phyloP scores from a whole-genome alignment of 2,888 invertebrate species.

The Hyles lineata region DNA sequence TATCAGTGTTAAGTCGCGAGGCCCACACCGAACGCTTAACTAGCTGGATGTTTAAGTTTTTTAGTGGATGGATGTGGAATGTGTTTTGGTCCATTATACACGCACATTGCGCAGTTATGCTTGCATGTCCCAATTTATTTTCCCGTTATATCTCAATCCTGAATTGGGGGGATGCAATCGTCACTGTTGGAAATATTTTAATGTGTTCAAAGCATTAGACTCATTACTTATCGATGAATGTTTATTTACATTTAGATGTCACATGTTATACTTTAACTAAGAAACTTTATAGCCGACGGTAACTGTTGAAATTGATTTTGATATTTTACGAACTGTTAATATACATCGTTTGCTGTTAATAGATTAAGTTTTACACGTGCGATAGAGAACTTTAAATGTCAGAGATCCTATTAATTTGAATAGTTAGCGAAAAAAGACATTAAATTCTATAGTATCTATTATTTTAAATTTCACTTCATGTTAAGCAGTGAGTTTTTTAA shows the following conservation, averaged over 20 bases:
- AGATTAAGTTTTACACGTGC: slow-evolving; percentile 14
- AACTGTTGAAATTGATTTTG: slow-evolving; percentile 21
- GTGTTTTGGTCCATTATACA: background rate
- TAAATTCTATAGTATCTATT: background rate
- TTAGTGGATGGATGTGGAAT: background rate
- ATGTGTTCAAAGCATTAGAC: slow-evolving; percentile 12
- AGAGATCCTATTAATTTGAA: slow-evolving; percentile 1
- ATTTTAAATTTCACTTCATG: background rate
- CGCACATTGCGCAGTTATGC: background rate
- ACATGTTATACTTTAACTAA: slow-evolving; percentile 9
- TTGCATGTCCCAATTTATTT: background rate
- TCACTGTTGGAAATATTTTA: slow-evolving; percentile 1
- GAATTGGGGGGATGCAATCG: background rate
- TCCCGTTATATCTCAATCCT: background rate
- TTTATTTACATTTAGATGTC: slow-evolving; percentile 9
- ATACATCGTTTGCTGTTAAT: slow-evolving; percentile 22
- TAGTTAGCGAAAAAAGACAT: slow-evolving; percentile 19
- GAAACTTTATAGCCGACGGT: background rate
- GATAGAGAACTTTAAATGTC: background rate
- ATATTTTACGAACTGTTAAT: slow-evolving; percentile 21
- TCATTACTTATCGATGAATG: background rate
- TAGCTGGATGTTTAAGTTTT: background rate
- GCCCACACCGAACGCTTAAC: background rate
- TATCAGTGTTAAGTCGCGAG: slow-evolving; percentile 1
- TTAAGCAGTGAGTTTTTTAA: slow-evolving; percentile 42